Percentiles rank a stretch among this genome's conserved stretches.
Evolutionary conservation across 2,113 vertebrate genomes (phyloP).

Genomic region (Empidonax alnorum): DNA sequence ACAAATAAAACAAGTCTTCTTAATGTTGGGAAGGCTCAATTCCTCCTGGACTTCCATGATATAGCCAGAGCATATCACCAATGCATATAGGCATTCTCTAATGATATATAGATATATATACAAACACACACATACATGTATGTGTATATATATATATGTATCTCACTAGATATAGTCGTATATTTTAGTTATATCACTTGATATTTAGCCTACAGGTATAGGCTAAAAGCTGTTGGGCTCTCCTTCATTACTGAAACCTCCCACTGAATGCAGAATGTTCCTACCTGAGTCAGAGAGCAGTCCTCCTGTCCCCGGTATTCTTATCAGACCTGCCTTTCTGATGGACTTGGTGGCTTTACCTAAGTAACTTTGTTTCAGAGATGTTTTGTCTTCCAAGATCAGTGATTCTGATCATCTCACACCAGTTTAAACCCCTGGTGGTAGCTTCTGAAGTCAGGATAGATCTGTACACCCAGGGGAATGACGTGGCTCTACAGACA

Average conservation of each 20-base stretch:
- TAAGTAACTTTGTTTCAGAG: background rate
- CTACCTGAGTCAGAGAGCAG: background rate
- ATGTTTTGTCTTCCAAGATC: conserved; percentile 50
- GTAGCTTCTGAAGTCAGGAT: background rate
- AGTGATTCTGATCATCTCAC: background rate
- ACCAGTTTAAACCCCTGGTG: background rate
- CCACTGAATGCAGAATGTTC: background rate
- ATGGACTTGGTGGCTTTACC: background rate
- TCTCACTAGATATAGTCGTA: background rate
- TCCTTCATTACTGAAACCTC: background rate
- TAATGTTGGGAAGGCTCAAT: background rate
- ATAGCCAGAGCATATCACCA: background rate
- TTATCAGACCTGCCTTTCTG: background rate
- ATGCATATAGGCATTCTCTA: background rate
- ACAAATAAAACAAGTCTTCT: background rate
- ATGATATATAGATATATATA: background rate
- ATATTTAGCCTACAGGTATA: background rate
- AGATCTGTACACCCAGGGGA: background rate
- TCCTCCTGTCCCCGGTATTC: background rate
- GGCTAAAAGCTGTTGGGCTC: background rate
- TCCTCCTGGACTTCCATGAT: background rate
- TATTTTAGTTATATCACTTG: background rate
- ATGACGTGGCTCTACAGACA: fast-evolving
- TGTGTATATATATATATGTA: background rate
- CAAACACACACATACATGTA: too few relatives aligned